Evolutionary conservation across 2,113 vertebrate species (phyloP).

Genomic region (Paratilapia polleni): DNA sequence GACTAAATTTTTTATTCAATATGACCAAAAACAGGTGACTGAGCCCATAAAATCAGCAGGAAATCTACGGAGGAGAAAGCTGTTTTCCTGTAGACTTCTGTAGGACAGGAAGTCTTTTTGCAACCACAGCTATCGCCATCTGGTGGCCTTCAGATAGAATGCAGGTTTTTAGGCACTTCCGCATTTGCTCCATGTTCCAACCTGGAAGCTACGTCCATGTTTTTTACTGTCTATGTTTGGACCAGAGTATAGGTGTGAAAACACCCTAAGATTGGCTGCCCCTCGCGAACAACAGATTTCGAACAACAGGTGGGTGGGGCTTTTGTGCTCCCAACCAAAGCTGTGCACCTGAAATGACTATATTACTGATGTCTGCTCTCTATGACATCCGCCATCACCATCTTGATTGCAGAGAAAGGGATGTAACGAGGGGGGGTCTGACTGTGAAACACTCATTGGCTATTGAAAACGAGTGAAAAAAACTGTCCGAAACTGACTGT

Average conservation of each 20-base stretch:
- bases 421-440: too few species aligned
- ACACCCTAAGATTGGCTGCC: neutral
- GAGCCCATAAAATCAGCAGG: too few species aligned
- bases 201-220: neutral
- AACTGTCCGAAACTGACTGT: neutral
- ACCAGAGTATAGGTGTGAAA: neutral
- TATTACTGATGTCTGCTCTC: too few species aligned
- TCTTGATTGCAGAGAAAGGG: too few species aligned
- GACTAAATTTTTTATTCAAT: too few species aligned
- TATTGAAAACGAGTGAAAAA: too few species aligned
- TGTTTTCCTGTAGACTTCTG: too few species aligned
- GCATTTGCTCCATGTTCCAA: neutral
- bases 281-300: neutral
- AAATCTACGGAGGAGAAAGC: too few species aligned
- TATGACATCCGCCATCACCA: too few species aligned
- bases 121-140: neutral
- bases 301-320: neutral
- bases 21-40: too few species aligned
- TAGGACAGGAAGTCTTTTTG: too few species aligned
- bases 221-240: neutral
- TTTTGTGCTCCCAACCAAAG: neutral
- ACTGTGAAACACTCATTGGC: too few species aligned
- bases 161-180: neutral
- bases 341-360: neutral
- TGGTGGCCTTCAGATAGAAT: neutral